These are phyloP conservation scores for Elysia crispata DNA, from an alignment of 2,888 invertebrate species.

Conservation along the genomic window DNA sequence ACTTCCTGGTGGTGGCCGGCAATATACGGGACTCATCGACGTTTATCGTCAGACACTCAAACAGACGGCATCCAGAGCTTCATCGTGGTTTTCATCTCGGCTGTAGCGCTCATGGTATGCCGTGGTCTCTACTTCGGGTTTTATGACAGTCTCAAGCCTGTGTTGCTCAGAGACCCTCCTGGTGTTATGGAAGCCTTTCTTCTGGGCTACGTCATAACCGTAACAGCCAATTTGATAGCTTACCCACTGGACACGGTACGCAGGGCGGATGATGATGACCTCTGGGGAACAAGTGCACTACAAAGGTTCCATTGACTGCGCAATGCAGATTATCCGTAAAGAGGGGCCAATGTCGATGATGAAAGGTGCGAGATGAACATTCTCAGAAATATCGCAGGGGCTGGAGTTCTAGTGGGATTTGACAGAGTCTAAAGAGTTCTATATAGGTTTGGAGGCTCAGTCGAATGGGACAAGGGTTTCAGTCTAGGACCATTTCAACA, in stretches of 20 bases:
- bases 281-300: conserved; percentile 75
- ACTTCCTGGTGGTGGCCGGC: conserved; percentile 81
- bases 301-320: conserved; percentile 94
- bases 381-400: conserved; percentile 76
- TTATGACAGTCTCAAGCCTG: conserved; percentile 77
- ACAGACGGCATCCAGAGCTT: conserved; percentile 76
- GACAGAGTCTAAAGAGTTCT: conserved; percentile 73
- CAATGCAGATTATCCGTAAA: conserved; percentile 88
- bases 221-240: conserved; percentile 93
- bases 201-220: conserved; percentile 82
- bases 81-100: conserved; percentile 77
- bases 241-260: conserved; percentile 96
- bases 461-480: conserved; percentile 27
- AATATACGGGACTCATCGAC: conserved; percentile 89
- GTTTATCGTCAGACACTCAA: conserved; percentile 75
- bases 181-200: conserved; percentile 67
- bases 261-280: conserved; percentile 99
- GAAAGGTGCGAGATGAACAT: conserved; percentile 83
- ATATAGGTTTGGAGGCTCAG: conserved; percentile 56
- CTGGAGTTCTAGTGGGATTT: conserved; percentile 76
- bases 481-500: too few species aligned
- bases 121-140: conserved; percentile 78
- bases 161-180: conserved; percentile 71
- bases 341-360: conserved; percentile 94
- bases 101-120: conserved; percentile 76